These are phyloP conservation scores for Okapia johnstoni DNA, from an alignment of 2,113 vertebrate species.

Conservation along the genomic window DNA sequence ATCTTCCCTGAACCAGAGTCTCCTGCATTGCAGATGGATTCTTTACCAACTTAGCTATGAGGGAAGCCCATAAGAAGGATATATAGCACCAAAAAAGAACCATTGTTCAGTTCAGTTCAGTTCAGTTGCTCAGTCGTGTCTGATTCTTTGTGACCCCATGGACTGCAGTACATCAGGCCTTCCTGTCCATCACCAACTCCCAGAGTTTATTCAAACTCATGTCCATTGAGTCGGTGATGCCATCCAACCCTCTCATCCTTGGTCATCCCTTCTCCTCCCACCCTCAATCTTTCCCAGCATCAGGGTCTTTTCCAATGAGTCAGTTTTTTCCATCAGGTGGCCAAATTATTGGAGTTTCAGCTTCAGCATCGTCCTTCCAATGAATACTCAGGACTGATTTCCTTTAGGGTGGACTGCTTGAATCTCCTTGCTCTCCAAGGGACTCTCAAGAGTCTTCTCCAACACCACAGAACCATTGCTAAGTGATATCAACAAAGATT, in stretches of 20 bases:
- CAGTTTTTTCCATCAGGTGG: background rate
- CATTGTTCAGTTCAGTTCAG: background rate
- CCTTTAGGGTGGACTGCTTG: background rate
- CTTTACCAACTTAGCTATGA: background rate
- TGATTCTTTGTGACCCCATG: background rate
- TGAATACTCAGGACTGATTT: background rate
- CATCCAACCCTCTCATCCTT: background rate
- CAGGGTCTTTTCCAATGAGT: background rate
- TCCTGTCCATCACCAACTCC: background rate
- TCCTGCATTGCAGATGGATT: background rate
- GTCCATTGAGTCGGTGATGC: background rate
- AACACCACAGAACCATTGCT: background rate
- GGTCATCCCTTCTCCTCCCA: fast-evolving
- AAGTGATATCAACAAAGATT: background rate
- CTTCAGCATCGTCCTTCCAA: background rate
- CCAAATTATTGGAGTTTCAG: background rate
- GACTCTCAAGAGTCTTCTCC: background rate
- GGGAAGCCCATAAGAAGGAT: background rate
- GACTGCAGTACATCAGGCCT: background rate
- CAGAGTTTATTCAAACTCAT: background rate
- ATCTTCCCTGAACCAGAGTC: background rate
- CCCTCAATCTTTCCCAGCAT: background rate
- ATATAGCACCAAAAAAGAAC: background rate
- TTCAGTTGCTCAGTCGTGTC: background rate
- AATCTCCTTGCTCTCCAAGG: background rate